A percentile compares a stretch with the other conserved stretches of the same genome.
Evolutionary conservation across 2,113 vertebrate species (phyloP).

Genomic region (Neodontobutis hainanensis): DNA sequence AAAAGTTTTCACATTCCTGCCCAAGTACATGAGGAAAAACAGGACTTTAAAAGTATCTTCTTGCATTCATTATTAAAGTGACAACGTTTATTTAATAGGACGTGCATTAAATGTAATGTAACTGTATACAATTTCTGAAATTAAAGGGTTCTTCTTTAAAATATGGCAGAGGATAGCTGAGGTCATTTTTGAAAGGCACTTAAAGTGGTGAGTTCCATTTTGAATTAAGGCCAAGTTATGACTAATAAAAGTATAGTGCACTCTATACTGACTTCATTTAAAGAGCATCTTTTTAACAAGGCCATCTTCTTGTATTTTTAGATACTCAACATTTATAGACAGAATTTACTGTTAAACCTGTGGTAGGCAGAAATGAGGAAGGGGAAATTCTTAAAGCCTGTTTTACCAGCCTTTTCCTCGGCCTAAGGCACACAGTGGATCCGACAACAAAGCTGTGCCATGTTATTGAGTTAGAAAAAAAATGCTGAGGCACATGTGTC

Average conservation of each 20-base stretch:
- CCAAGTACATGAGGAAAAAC: neutral
- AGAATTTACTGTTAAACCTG: slow-evolving; percentile 6
- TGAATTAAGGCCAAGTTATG: slow-evolving; percentile 11
- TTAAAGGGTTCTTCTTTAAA: neutral
- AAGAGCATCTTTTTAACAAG: slow-evolving; percentile 9
- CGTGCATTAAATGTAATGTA: neutral
- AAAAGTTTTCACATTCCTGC: neutral
- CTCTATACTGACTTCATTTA: slow-evolving; percentile 7
- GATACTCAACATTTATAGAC: slow-evolving; percentile 2
- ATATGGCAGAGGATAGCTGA: neutral
- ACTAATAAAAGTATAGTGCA: slow-evolving; percentile 9
- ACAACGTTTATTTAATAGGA: neutral
- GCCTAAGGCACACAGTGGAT: no score
- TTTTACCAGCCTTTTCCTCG: no score
- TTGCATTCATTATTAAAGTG: neutral
- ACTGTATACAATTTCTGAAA: neutral
- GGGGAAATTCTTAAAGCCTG: neutral
- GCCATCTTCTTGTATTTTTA: neutral
- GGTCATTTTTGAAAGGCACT: slow-evolving; percentile 8
- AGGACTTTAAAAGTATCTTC: neutral
- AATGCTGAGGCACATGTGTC: no score
- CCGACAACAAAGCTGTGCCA: no score
- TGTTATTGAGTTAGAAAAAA: no score
- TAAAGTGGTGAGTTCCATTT: neutral
- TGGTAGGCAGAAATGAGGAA: neutral